Conservation (phyloP, 2,113 vertebrate species). For the Acrocephalus arundinaceus region DNA sequence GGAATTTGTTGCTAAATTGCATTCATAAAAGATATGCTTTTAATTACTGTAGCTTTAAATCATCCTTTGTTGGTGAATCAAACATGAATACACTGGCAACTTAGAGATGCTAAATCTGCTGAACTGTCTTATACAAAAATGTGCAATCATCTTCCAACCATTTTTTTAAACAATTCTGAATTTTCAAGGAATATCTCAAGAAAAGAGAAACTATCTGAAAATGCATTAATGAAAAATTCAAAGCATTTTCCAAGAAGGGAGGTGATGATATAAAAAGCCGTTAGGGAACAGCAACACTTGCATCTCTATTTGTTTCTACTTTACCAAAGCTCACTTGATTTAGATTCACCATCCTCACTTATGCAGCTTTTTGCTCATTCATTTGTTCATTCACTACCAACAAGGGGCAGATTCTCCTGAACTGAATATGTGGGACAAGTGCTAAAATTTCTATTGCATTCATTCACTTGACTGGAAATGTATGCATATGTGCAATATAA, state of each 20-base stretch:
- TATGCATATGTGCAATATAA: slow-evolving; percentile 43
- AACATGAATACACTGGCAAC: background rate
- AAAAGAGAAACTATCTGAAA: slow-evolving; percentile 11
- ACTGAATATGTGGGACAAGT: slow-evolving; percentile 46
- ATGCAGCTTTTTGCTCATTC: slow-evolving; percentile 6
- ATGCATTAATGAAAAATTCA: background rate
- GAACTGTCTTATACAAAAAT: background rate
- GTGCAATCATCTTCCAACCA: background rate
- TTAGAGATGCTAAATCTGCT: background rate
- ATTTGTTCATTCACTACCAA: slow-evolving; percentile 35
- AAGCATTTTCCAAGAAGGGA: background rate
- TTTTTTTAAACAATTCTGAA: background rate
- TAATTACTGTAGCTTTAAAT: background rate
- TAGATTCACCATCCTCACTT: slow-evolving; percentile 19
- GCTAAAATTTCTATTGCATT: slow-evolving; percentile 56
- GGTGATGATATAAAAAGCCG: background rate
- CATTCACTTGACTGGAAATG: slow-evolving; percentile 36
- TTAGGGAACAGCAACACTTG: background rate
- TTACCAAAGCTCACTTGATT: slow-evolving; percentile 7
- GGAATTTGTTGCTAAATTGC: background rate
- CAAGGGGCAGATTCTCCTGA: slow-evolving; percentile 41
- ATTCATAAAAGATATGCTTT: background rate
- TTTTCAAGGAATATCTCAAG: background rate
- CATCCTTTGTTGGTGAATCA: background rate
- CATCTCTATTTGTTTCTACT: slow-evolving; percentile 2